Evolutionary conservation across 2,797 vertebrate genomes (phyloP), one percentile per base, ranked within the genome.

Genomic region (Clamator glandarius): DNA sequence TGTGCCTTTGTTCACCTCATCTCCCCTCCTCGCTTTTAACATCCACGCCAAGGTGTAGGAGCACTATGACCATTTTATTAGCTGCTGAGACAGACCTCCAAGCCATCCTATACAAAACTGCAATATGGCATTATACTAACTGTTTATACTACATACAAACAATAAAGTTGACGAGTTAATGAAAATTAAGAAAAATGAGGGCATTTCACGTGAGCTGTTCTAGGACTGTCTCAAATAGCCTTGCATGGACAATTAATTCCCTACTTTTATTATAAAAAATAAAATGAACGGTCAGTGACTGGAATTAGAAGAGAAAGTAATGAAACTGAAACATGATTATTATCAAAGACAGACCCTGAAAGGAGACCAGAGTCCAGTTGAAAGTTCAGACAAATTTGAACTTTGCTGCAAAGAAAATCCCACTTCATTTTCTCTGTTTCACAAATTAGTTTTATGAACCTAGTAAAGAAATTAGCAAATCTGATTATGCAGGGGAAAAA

Each of bases 301-400:
- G 55, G 50, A 85, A 87, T 92, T 44, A 93, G 73, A 87, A 68
- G 36, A 82, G 66, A 86, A 92, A 84, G n/a, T 33, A 92, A 92
- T 44, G 28, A 55, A 96, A 82, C 59, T 42, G 18, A 63, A 87
- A 91, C 55, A 46, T 3, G 3, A 33, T 73, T 86, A 75, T 88
- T 91, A 74, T 57, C 70, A 66, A 89, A 90, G 64, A 39, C 8
- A 70, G 36, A 46, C 63, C 42, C 39, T 79, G 62, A 79, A 35
- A 54, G 31, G 79, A 39, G 70, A 77, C 18, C 17, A 59, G 29
- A 42, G 33, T 57, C 67, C 64, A 64, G 44, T 0, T 74, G 59
- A 92, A 93, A 89, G 74, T 92, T 90, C 51, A 77, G 74, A 33
- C 8, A 67, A 74, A 70, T 84, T 39, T 64, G 39, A 90, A 76